Evolutionary conservation across 1,140 invertebrate genomes (phyloP), one percentile per base, ranked within the genome.

Genomic region (Wiebesia pumilae): DNA sequence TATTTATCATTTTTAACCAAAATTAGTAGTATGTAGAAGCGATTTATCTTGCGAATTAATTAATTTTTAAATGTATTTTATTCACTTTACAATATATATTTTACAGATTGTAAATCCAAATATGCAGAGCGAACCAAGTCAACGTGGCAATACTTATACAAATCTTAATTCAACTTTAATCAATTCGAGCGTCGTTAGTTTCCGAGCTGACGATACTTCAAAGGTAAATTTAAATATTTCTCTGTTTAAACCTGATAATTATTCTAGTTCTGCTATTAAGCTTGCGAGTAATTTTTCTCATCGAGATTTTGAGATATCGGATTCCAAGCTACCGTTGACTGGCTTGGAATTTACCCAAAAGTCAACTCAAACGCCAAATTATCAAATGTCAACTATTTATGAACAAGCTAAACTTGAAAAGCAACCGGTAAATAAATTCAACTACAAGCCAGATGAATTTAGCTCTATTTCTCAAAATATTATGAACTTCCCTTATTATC

Each of bases 391-490:
- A 0, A 16, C 33, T 2, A 0, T 9, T 71, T 89, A 88, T 7
- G 89, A 88, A 16, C 89, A 88, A 24, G n/a, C 69, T 10, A 89
- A 87, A 10, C 80, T 92, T 0, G 90, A 93, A 24, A 88, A 90
- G 1, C 73, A 89, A 2, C 91, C 92, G 4, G 89, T 92, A 2
- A 93, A 93, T 77, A 92, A 91, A 54, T 93, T 92, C 80, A 93
- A 93, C 88, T 93, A 93, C 88, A 91, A 91, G 78, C 82, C 88
- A 19, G 89, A 88, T 12, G 84, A 88, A 21, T 89, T 85, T 86
- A 88, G 35, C 67, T 85, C 71, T 35, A 65, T n/a, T 51, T 85
- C 88, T 12, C 79, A 81, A 47, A 65, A 87, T 27, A 81, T 83
- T 3, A 88, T 87, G 71, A 90, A 92, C 9, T 91, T 90, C 84